Base-by-base conservation (phyloP, 2,113 vertebrate species). In the Elanus axillaris region DNA sequence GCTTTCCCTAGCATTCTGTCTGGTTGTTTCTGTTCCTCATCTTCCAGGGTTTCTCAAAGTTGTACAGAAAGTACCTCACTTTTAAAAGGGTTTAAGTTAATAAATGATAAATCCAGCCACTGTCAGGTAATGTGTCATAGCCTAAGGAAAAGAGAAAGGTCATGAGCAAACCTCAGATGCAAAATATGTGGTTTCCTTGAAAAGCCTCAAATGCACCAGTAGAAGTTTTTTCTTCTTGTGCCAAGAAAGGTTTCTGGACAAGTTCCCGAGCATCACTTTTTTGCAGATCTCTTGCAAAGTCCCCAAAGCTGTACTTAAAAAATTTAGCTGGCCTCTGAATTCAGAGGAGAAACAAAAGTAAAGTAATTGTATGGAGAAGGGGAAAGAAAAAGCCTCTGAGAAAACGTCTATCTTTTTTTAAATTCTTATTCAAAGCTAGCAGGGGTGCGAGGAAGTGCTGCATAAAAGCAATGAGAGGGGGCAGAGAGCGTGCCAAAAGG, bases 131-230 rank as follows among this genome's bases (percentile, higher is more conserved):
- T 76, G 67, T 66, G 89, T 73, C 69, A 68, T 62, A 86, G 60
- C 63, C 87, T 80, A 59, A 86, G 45, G 59, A 80, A 90, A 94
- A 91, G 18, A 82, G 48, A 94, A 86, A 91, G 53, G 45, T 81
- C 53, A 94, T 27, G 29, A 94, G 48, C 76, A 95, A 96, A 89
- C 88, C 85, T 69, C 96, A 94, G 83, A 81, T 0, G 0, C 53
- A 85, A 94, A 94, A 84, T 94, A 86, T 50, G 96, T 52, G 91
- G 91, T 94, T 97, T 97, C 91, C 91, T 94, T 85, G 58, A 63
- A 96, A 95, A 97, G 62, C 69, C 94, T 87, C 83, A 94, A 93
- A 87, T 64, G 43, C 34, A 82, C n/a, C 0, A 2, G 53, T 14
- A 88, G 23, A 79, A 78, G 78, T 81, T 85, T 85, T 78, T 91